Evolutionary conservation across 2,888 invertebrate genomes (phyloP), one percentile per base, ranked within the genome.

Genomic region (Steinernema hermaphroditum): DNA sequence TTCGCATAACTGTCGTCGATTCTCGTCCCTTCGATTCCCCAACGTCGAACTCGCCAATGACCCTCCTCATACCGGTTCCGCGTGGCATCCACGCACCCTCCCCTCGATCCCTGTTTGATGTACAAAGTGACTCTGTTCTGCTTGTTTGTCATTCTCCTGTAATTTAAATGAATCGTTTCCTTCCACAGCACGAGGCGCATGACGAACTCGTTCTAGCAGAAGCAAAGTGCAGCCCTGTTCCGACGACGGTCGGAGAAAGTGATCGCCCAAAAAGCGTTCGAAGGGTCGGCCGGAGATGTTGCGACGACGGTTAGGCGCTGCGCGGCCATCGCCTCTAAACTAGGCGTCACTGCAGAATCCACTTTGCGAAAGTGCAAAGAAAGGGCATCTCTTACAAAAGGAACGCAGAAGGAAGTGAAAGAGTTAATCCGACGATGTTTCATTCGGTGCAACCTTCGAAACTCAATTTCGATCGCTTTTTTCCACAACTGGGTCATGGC

Each of bases 1-100:
- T 24, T 49, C 49, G 9, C 9, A 9, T 49, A 9, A 6, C 19
- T 49, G 12, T 19, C 49, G 12, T 62, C 62, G 27, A 32, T 29
- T 27, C 62, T 37, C 37, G 22, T 50, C 50, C n/a, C n/a, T n/a
- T 50, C 50, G 50, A 34, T 62, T 62, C 62, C 62, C 62, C 62
- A 62, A 32, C 29, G 62, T 62, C 62, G 27, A 62, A 62, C 62
- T 62, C 62, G 62, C 62, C 62, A 62, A 32, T 54, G 54, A 54
- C 54, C 27, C 22, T 32, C 32, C 27, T 32, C 62, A 62, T 62
- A 62, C 62, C 62, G 62, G 62, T 62, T 32, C 62, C 34, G 62
- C 62, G 62, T 62, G 62, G 62, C 29, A 62, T 62, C 62, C 62
- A 62, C 62, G 62, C 46, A 14, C 14, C 14, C 14, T 41, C 43